Conservation (phyloP, 2,797 vertebrate genomes). For the Choloepus didactylus region DNA sequence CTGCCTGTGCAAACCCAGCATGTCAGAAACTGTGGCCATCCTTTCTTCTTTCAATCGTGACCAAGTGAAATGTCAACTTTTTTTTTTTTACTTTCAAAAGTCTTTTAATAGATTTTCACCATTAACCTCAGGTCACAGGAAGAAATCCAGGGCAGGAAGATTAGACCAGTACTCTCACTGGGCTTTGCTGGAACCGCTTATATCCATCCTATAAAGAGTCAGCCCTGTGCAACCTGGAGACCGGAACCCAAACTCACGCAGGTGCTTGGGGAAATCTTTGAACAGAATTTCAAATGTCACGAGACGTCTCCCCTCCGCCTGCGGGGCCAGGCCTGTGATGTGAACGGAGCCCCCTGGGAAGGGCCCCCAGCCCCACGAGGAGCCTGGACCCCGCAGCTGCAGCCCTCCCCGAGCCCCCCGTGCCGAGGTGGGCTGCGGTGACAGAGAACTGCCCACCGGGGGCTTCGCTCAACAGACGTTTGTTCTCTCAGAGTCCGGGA, state of each 20-base stretch:
- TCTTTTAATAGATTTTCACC: slow-evolving; percentile 81
- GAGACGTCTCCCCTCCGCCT: background rate
- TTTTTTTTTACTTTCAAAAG: slow-evolving; percentile 27
- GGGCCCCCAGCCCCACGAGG: no score
- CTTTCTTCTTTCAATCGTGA: slow-evolving; percentile 64
- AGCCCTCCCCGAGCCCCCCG: no score
- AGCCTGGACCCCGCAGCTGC: no score
- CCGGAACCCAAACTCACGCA: background rate
- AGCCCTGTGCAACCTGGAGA: background rate
- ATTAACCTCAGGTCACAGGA: slow-evolving; percentile 67
- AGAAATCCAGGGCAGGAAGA: slow-evolving; percentile 65
- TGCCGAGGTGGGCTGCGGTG: no score
- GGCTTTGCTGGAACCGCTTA: background rate
- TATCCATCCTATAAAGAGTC: slow-evolving; percentile 66
- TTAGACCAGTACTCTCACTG: slow-evolving; percentile 43
- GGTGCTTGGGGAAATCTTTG: background rate
- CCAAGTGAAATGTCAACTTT: slow-evolving; percentile 78
- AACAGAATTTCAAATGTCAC: background rate
- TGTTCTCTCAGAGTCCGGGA: no score
- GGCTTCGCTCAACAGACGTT: no score
- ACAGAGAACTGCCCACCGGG: no score
- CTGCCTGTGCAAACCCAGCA: background rate
- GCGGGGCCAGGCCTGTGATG: no score
- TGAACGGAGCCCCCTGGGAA: no score
- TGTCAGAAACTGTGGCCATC: background rate